Conservation (phyloP, 2,113 vertebrate species). For the Clinocottus analis region DNA sequence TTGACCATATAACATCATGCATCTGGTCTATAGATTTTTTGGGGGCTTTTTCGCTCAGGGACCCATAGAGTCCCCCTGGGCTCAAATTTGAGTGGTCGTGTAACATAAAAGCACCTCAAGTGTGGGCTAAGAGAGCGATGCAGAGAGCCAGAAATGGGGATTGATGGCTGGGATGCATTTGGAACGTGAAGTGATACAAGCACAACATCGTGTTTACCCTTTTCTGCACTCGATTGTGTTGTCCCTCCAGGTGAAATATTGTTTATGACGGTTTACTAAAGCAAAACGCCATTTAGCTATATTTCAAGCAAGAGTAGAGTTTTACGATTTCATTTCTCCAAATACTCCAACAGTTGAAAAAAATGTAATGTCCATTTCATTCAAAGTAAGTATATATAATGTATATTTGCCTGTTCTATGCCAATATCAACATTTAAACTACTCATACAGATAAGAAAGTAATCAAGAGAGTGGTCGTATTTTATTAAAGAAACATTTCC, state of each 20-base stretch:
- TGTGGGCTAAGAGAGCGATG: slow-evolving; percentile 75
- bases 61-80: slow-evolving; percentile 89
- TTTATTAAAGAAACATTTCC: background rate
- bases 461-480: background rate
- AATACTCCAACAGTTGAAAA: background rate
- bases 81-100: slow-evolving; percentile 90
- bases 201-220: slow-evolving; percentile 88
- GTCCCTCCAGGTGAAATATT: slow-evolving; percentile 30
- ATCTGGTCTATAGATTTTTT: slow-evolving; percentile 98
- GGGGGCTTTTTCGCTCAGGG: slow-evolving; percentile 89
- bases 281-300: slow-evolving; percentile 4
- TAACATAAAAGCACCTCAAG: slow-evolving; percentile 92
- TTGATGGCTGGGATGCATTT: slow-evolving; percentile 79
- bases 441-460: background rate
- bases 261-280: slow-evolving; percentile 8
- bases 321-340: background rate
- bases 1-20: slow-evolving; percentile 99
- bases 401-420: background rate
- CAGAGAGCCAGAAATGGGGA: slow-evolving; percentile 58
- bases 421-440: background rate
- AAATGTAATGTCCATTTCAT: background rate
- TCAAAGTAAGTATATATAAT: background rate
- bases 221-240: slow-evolving; percentile 55
- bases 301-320: background rate
- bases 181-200: slow-evolving; percentile 78